Conservation (phyloP, 1,140 invertebrate genomes). For the Leguminivora glycinivorella region DNA sequence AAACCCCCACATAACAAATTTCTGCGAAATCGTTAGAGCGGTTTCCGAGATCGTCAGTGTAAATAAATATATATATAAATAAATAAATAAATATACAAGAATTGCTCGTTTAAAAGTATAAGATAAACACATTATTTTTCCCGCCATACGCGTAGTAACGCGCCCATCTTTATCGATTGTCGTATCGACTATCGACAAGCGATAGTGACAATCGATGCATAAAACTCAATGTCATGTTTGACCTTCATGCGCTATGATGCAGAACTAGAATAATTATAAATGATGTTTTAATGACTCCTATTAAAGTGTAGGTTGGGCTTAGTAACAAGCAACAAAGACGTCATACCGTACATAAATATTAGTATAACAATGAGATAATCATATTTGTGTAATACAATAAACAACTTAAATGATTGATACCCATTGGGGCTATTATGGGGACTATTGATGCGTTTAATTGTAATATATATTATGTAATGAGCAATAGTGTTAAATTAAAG, state of each 20-base stretch:
- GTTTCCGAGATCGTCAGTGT: too few relatives aligned
- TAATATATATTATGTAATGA: neutral
- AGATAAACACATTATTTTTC: neutral
- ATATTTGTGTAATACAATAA: neutral
- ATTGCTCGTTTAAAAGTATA: too few relatives aligned
- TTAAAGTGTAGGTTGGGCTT: neutral
- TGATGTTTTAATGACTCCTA: neutral
- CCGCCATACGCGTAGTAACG: neutral
- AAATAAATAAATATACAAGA: too few relatives aligned
- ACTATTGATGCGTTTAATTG: neutral
- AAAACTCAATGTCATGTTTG: neutral
- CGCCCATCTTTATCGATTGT: slow-evolving; percentile 23
- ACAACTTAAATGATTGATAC: slow-evolving; percentile 2
- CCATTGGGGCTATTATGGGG: neutral
- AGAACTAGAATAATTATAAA: slow-evolving; percentile 2
- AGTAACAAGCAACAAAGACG: slow-evolving; percentile 14
- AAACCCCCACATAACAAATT: too few relatives aligned
- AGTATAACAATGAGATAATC: neutral
- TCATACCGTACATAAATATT: neutral
- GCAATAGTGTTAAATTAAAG: too few relatives aligned
- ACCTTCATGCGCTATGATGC: slow-evolving; percentile 2
- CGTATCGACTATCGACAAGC: slow-evolving; percentile 26
- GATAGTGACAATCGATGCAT: slow-evolving; percentile 17
- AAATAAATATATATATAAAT: too few relatives aligned
- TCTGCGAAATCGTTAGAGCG: too few relatives aligned